Evolutionary conservation across 1,140 invertebrate species (phyloP).

Genomic region (Triops cancriformis): DNA sequence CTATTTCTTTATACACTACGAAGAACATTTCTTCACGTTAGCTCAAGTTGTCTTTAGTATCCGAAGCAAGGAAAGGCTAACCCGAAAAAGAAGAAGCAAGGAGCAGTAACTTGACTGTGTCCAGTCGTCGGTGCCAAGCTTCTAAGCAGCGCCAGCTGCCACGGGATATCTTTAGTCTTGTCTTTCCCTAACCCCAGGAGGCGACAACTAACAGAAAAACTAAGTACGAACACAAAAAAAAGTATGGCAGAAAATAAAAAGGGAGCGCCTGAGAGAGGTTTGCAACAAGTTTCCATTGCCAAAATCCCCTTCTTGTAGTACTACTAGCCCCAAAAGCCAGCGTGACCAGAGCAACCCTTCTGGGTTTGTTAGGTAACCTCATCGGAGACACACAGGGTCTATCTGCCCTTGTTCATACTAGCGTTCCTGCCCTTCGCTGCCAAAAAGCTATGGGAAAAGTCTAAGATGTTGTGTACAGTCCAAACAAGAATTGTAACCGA

Average conservation of each 20-base stretch:
- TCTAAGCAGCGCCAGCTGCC: constrained; percentile 3
- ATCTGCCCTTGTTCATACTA: neutral
- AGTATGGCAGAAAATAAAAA: neutral
- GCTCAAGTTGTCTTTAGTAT: neutral
- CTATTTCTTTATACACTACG: too few relatives aligned
- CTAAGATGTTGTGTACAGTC: neutral
- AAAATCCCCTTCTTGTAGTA: neutral
- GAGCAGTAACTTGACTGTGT: neutral
- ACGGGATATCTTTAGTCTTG: neutral
- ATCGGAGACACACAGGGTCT: neutral
- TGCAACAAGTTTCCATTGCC: neutral
- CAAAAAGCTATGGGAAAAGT: too few relatives aligned
- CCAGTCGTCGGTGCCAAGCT: neutral
- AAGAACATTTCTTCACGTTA: neutral
- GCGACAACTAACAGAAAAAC: neutral
- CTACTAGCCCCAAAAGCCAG: neutral
- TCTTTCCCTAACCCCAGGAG: neutral
- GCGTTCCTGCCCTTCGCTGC: too few relatives aligned
- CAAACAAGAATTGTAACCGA: neutral
- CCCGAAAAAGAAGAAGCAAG: neutral
- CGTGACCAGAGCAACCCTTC: neutral
- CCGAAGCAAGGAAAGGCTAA: too few relatives aligned
- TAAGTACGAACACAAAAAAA: neutral
- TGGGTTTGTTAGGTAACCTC: neutral
- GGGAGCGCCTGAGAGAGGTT: neutral